Evolutionary conservation across 2,797 vertebrate species (phyloP).

Genomic region (Pithecia hirsuta): DNA sequence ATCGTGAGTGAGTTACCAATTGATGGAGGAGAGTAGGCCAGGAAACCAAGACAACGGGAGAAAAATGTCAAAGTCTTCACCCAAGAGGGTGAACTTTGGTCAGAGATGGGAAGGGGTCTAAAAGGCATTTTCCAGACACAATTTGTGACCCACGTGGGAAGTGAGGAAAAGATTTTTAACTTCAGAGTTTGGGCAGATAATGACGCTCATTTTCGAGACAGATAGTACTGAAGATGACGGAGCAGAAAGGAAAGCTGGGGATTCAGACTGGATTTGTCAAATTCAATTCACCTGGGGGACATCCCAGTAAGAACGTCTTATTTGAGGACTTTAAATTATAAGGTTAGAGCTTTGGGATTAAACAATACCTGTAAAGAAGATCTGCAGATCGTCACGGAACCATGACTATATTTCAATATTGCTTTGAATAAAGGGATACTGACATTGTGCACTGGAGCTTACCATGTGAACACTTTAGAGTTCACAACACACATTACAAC

Average conservation of each 20-base stretch:
- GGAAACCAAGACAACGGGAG: not conserved
- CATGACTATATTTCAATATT: not conserved
- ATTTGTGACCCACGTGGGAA: not conserved
- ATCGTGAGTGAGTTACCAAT: fast-evolving
- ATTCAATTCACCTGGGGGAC: not conserved
- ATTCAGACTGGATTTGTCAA: not conserved
- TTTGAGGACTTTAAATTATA: not conserved
- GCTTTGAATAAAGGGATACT: not conserved
- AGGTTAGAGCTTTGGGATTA: not conserved
- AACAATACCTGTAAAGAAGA: not conserved
- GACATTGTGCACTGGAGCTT: not conserved
- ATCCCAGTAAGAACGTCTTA: not conserved
- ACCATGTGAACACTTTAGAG: too few species aligned
- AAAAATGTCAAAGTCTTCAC: not conserved
- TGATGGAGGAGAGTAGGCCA: not conserved
- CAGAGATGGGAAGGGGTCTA: not conserved
- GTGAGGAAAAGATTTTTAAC: not conserved
- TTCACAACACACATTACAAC: not conserved
- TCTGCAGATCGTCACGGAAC: fast-evolving
- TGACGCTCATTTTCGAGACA: not conserved
- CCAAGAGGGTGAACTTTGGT: not conserved
- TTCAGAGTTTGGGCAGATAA: not conserved
- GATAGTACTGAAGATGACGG: not conserved
- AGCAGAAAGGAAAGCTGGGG: not conserved
- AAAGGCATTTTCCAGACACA: not conserved